These are phyloP conservation scores for Gopherus flavomarginatus DNA, from an alignment of 2,113 vertebrate genomes.

Conservation along the genomic window DNA sequence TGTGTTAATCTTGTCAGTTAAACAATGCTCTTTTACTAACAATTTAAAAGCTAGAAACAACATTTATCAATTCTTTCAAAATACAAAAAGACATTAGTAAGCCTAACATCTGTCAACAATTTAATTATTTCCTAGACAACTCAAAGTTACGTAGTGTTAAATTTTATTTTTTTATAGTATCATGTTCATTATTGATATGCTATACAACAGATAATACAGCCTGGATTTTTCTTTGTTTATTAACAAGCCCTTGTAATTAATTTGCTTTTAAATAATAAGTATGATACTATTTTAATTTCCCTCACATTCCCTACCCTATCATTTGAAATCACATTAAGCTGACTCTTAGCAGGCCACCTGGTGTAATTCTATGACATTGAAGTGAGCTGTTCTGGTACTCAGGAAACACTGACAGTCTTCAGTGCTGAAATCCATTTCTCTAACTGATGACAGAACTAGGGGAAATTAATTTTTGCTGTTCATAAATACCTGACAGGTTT, in stretches of 20 bases:
- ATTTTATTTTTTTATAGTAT: slow-evolving; percentile 77
- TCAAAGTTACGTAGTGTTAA: slow-evolving; percentile 78
- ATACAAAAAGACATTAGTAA: slow-evolving; percentile 75
- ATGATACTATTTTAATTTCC: slow-evolving; percentile 91
- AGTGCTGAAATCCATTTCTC: slow-evolving; percentile 81
- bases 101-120: slow-evolving; percentile 76
- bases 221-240: slow-evolving; percentile 86
- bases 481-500: slow-evolving; percentile 87
- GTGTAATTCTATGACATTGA: slow-evolving; percentile 87
- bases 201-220: slow-evolving; percentile 81
- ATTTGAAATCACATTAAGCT: slow-evolving; percentile 90
- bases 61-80: slow-evolving; percentile 71
- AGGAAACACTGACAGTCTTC: slow-evolving; percentile 82
- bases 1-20: slow-evolving; percentile 65
- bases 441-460: slow-evolving; percentile 81
- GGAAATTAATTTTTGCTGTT: slow-evolving; percentile 88
- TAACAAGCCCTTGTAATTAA: slow-evolving; percentile 89
- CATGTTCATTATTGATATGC: slow-evolving; percentile 79
- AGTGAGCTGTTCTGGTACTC: slow-evolving; percentile 81
- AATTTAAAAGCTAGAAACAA: slow-evolving; percentile 59
- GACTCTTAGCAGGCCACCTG: slow-evolving; percentile 88
- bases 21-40: slow-evolving; percentile 61
- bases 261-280: slow-evolving; percentile 90
- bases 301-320: slow-evolving; percentile 87
- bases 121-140: slow-evolving; percentile 79